Conservation (phyloP, 2,888 invertebrate genomes). For the Rhodophaea formosa region DNA sequence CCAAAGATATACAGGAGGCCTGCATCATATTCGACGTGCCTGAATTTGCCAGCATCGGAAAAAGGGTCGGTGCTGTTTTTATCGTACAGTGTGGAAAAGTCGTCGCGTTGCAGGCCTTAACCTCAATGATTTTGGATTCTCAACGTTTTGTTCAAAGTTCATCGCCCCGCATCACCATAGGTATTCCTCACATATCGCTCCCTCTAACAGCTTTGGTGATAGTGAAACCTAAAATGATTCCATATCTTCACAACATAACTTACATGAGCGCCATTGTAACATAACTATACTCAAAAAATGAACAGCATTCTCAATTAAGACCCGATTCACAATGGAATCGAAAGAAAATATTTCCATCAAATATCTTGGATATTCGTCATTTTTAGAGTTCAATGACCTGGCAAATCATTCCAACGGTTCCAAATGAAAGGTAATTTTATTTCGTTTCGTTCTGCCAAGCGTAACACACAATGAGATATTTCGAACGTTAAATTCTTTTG, state of each 20-base stretch:
- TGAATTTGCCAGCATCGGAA: too few relatives aligned
- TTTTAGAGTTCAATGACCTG: conserved; percentile 36
- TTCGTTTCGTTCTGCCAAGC: conserved; percentile 4
- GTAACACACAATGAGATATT: conserved; percentile 1
- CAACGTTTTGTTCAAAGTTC: too few relatives aligned
- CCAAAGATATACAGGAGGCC: too few relatives aligned
- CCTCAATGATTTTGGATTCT: too few relatives aligned
- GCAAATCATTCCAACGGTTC: conserved; percentile 36
- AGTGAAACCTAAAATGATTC: not conserved
- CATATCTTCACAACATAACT: conserved; percentile 1
- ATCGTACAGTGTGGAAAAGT: too few relatives aligned
- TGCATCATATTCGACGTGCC: too few relatives aligned
- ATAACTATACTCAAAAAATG: conserved; percentile 1
- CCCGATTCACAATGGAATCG: conserved; percentile 3
- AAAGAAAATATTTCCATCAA: conserved; percentile 10
- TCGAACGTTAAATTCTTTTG: not conserved
- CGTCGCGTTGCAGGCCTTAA: too few relatives aligned
- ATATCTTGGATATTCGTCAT: conserved; percentile 12
- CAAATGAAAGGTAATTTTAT: conserved; percentile 18
- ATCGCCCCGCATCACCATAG: too few relatives aligned
- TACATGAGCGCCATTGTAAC: not conserved
- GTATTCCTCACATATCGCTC: too few relatives aligned
- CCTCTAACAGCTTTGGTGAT: too few relatives aligned
- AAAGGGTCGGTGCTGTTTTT: too few relatives aligned
- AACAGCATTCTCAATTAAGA: not conserved